Evolutionary conservation across 2,888 invertebrate species (phyloP).

Genomic region (Amiota mariae): DNA sequence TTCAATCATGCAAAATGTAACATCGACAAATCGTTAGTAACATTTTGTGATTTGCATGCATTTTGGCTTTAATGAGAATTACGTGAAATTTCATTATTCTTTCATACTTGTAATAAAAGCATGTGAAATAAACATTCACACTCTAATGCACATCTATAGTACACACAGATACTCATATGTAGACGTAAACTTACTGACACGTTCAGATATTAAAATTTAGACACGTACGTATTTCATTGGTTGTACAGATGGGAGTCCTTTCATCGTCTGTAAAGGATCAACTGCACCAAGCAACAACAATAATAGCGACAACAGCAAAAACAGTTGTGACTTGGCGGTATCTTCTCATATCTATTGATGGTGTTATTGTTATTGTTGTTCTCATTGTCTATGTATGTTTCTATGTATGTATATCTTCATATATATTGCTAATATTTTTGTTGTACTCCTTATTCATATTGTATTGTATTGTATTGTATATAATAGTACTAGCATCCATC

Average conservation of each 20-base stretch:
- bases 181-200: conserved; percentile 36
- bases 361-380: too few species aligned
- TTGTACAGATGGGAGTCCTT: conserved; percentile 36
- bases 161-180: background rate
- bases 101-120: conserved; percentile 5
- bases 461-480: background rate
- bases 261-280: conserved; percentile 6
- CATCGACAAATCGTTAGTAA: conserved; percentile 8
- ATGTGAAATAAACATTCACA: background rate
- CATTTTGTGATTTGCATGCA: conserved; percentile 22
- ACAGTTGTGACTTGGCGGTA: conserved; percentile 2
- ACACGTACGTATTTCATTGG: conserved; percentile 64
- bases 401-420: background rate
- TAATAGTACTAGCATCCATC: too few species aligned
- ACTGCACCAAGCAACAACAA: background rate
- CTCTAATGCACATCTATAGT: conserved; percentile 18
- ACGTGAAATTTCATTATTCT: conserved; percentile 24
- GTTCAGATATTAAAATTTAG: conserved; percentile 62
- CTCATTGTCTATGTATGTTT: too few species aligned
- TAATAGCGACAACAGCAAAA: conserved; percentile 1
- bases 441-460: background rate
- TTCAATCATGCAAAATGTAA: background rate
- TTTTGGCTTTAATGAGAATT: conserved; percentile 15
- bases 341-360: background rate
- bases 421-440: background rate